Base-by-base conservation (phyloP, 1,140 invertebrate species). In the Oryctes rhinoceros region DNA sequence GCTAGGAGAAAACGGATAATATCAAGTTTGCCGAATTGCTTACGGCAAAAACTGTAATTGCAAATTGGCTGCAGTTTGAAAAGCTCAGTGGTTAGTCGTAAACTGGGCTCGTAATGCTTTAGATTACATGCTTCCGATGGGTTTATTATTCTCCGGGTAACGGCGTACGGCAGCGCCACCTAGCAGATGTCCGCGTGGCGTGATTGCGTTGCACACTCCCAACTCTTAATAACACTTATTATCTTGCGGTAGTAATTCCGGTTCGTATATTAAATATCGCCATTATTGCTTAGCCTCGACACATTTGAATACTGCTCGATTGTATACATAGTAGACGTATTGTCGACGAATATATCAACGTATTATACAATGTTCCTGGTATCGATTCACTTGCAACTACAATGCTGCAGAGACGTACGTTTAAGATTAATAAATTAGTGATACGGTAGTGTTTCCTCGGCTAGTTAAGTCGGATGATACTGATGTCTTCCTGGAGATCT, bases 21-120 rank as follows among this genome's bases (percentile, higher is more conserved):
- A 85, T 84, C 81, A 84, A 84, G 80, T 65, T 81, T 77, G 82
- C 80, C 81, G 82, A 83, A 82, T 81, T 82, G 83, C 83, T 81
- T 65, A 39, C 24, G 79, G 82, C 82, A 83, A 82, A 83, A 83
- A 83, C 79, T 80, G 80, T 84, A 84, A 84, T 84, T 84, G 83
- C 82, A 84, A 84, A 83, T 84, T 83, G 82, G 82, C 77, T 79
- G 79, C 79, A 67, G 81, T 81, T 80, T 81, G 76, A 81, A 82
- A 80, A 82, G 81, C 80, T 76, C 80, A 80, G 83, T 83, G 80
- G 81, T 80, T 77, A 80, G 78, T 83, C 83, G 83, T 83, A 83
- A 83, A 83, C 79, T 78, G 80, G 59, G 74, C 65, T 79, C 71
- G 83, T 83, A 83, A 83, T 83, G 81, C 81, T 62, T 71, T 79